Evolutionary conservation across 2,797 vertebrate species (phyloP).

Genomic region (Girardinus metallicus): DNA sequence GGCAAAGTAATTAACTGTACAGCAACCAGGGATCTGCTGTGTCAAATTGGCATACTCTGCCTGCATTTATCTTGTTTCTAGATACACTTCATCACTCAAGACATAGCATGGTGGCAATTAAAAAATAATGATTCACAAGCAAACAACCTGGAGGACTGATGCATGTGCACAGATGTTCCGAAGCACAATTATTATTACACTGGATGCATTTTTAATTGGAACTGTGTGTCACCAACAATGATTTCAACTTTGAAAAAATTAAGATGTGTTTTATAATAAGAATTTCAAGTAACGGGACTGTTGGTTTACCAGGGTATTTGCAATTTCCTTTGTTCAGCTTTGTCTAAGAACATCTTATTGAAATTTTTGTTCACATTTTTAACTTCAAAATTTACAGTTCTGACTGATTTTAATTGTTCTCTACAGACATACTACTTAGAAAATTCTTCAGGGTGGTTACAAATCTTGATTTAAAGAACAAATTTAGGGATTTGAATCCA

Average conservation of each 20-base stretch:
- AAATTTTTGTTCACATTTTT: background rate
- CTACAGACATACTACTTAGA: background rate
- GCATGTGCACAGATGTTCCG: constrained; percentile 14
- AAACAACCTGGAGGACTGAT: constrained; percentile 32
- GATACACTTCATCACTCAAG: constrained; percentile 67
- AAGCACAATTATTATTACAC: constrained; percentile 17
- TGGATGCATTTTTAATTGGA: constrained; percentile 28
- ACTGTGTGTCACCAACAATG: background rate
- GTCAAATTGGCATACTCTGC: constrained; percentile 72
- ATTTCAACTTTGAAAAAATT: background rate
- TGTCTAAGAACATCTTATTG: background rate
- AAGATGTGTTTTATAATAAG: background rate
- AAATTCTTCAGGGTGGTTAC: background rate
- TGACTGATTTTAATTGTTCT: background rate
- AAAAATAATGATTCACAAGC: constrained; percentile 65
- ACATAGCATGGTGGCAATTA: constrained; percentile 66
- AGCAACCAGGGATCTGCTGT: constrained; percentile 75
- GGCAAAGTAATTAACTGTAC: constrained; percentile 83
- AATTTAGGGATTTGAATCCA: too few relatives aligned
- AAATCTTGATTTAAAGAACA: background rate
- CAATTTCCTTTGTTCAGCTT: background rate
- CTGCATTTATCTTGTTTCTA: constrained; percentile 63
- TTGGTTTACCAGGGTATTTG: background rate
- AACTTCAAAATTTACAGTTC: background rate
- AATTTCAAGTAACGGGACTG: background rate